Base-by-base conservation (phyloP, 2,797 vertebrate species). In the Gymnoscopelus braueri region DNA sequence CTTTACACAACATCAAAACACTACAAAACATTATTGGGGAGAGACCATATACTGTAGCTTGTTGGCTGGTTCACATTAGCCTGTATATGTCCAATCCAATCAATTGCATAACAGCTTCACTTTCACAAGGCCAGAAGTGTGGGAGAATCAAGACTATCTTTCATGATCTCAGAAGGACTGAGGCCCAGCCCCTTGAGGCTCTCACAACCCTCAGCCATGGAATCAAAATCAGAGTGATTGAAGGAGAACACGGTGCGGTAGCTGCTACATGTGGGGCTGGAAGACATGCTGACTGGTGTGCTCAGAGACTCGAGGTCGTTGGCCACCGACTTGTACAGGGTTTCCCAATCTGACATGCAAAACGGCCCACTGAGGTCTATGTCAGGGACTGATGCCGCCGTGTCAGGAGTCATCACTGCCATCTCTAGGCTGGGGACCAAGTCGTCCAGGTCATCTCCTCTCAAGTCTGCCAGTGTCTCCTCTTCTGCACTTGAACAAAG, bases 341-440 rank as follows among this genome's bases (percentile, higher is more conserved):
- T 95, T 88, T 99, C 98, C 97, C 97, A 98, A 91, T 99, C 97
- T 62, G 96, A 94, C 48, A 95, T 87, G 39, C 96, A 96, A 85
- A 98, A 95, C 59, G 97, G 95, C 35, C 95, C 91, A 0, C 93
- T 94, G 71, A 98, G 91, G 91, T 99, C 97, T 78, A 99, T 94
- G 87, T 99, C 98, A 0, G 97, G 97, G 74, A 99, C 97, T 0
- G 96, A 95, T 3, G 95, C 94, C 0, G 95, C 95, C 2, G 94
- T 93, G 72, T 96, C 96, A 1, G 93, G 82, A 44, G 60, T 81
- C 11, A 78, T 81, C 11, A 78, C 83, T 14, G 65, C 86, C 93
- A 88, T 89, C 91, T 91, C 32, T 79, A 93, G 79, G 86, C 88
- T 83, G 88, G 88, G 91, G 90, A 97, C 83, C 93, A 93, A 86